Evolutionary conservation across 2,113 vertebrate genomes (phyloP).

Genomic region (Otus sunia): DNA sequence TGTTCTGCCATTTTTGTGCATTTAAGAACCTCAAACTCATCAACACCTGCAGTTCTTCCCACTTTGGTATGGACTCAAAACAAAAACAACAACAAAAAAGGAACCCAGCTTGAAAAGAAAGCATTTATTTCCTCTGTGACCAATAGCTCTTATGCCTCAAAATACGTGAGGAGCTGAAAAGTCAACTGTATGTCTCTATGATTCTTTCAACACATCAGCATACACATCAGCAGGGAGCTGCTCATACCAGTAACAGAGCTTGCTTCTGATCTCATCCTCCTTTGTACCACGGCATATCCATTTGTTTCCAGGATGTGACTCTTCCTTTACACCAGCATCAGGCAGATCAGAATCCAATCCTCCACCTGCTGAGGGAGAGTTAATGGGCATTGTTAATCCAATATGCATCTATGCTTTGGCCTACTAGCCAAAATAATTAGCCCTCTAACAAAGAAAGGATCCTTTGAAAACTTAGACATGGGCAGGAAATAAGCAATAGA

Average conservation of each 20-base stretch:
- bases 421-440: constrained; percentile 28
- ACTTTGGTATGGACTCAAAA: background rate
- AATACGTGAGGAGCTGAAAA: background rate
- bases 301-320: background rate
- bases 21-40: background rate
- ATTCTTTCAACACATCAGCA: background rate
- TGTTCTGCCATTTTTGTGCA: background rate
- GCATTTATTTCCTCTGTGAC: background rate
- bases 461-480: background rate
- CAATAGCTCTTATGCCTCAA: background rate
- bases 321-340: background rate
- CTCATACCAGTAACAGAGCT: background rate
- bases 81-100: background rate
- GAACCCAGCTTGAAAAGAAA: background rate
- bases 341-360: background rate
- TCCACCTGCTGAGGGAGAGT: constrained; percentile 18
- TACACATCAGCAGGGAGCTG: background rate
- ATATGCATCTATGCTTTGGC: constrained; percentile 12
- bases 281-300: background rate
- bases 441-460: background rate
- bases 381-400: constrained; percentile 13
- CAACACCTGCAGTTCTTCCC: background rate
- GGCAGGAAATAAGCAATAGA: constrained; percentile 23
- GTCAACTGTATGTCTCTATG: background rate
- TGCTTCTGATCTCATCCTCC: background rate